Evolutionary conservation across 2,797 vertebrate species (phyloP), one percentile per base, ranked within the genome.

Genomic region (Acanthopagrus latus): DNA sequence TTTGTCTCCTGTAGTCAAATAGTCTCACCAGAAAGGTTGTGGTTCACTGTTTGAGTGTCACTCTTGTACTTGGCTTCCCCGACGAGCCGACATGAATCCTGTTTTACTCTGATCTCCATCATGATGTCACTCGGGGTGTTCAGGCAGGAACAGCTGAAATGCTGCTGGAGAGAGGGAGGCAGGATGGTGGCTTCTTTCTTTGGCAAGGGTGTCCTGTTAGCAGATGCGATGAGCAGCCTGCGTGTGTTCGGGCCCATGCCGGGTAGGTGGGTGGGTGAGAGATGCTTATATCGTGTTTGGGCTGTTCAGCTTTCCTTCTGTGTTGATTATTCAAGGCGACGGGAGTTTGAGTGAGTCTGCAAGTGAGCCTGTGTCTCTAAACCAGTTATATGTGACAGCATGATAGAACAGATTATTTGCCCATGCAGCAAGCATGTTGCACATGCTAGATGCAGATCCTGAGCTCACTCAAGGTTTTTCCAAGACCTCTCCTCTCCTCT

Each of bases 141-240:
- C 27, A 20, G 51, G 67, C 56, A 21, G 4, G 2, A 29, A 51
- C 67, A 73, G 64, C 14, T 68, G 59, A 60, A 8, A 33, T 33
- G 71, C 47, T 72, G 71, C 55, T 14, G 5, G 20, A 48, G 58
- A 44, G 60, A 80, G 47, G 44, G 54, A 76, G 52, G 50, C 7
- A 21, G 67, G 48, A 72, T 47, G 55, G n/a, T 6, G 1, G 18
- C 20, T 54, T 62, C 33, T 43, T 17, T 68, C 21, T 60, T 60
- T 81, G 78, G 83, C 52, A 17, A 72, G 66, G 50, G 71, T 76
- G 79, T 74, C 58, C 75, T 81, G 82, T 68, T 86, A 91, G 76
- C 91, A 93, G 88, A 91, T 87, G 88, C 86, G 52, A 88, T 77
- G 88, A 91, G 88, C 90, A 90, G 89, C 72, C 74, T 72, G 59